A percentile compares a stretch with the other conserved stretches of the same genome.
These are phyloP conservation scores for Mimachlamys varia DNA, from an alignment of 2,888 invertebrate genomes.

Conservation along the genomic window DNA sequence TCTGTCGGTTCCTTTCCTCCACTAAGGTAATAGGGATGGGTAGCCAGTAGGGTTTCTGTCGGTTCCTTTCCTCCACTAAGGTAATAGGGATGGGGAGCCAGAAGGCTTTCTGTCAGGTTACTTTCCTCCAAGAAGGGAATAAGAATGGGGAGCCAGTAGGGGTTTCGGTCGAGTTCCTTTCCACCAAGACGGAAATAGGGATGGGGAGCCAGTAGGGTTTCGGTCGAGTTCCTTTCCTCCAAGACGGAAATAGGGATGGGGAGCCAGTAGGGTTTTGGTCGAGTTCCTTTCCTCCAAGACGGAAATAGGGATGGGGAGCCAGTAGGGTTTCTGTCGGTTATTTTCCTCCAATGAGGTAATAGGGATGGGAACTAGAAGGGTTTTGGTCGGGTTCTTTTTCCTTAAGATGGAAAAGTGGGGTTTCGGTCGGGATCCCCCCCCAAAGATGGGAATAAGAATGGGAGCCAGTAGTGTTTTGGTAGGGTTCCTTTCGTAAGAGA, in stretches of 20 bases:
- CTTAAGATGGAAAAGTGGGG: background rate
- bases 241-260: background rate
- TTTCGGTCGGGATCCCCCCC: background rate
- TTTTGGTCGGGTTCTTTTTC: background rate
- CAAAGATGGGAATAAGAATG: background rate
- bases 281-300: background rate
- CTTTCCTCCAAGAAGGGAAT: too few species aligned
- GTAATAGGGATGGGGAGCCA: too few species aligned
- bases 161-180: background rate
- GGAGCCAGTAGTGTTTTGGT: background rate
- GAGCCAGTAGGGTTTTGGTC: background rate
- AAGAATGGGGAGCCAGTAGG: too few species aligned
- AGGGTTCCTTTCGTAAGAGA: background rate
- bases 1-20: background rate
- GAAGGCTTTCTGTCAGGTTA: background rate
- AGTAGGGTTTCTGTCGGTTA: too few species aligned
- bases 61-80: background rate
- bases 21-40: background rate
- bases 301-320: background rate
- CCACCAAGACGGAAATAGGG: background rate
- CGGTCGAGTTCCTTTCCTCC: background rate
- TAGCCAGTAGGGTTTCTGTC: background rate
- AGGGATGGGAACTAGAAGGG: background rate
- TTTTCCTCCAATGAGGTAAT: background rate
- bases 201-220: background rate